These are phyloP conservation scores for Erebia aethiops DNA, from an alignment of 2,888 invertebrate genomes.

Conservation along the genomic window DNA sequence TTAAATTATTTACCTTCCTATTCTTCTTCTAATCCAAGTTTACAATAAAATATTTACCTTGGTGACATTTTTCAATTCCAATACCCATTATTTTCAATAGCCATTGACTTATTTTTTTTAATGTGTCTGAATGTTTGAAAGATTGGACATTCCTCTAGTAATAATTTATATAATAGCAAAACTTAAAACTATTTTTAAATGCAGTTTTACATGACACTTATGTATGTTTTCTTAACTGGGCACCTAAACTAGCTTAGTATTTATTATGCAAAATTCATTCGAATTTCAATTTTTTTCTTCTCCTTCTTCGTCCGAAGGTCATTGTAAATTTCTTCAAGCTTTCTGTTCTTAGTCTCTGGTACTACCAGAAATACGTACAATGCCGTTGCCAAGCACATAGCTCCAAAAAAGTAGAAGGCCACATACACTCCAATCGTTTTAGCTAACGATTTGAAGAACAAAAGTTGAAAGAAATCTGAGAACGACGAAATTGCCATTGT, in stretches of 20 bases:
- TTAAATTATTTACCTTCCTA: no score
- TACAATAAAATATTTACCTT: no score
- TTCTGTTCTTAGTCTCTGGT: constrained; percentile 48
- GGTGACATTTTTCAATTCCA: no score
- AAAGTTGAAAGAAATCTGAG: constrained; percentile 46
- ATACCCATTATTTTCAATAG: no score
- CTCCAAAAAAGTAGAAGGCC: constrained; percentile 47
- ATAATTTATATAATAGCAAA: neutral
- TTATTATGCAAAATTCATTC: neutral
- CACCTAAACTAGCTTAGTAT: no score
- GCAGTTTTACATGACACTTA: neutral
- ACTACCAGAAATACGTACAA: constrained; percentile 42
- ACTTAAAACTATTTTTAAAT: neutral
- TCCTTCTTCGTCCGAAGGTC: constrained; percentile 43
- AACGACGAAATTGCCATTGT: constrained; percentile 46
- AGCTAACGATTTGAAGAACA: constrained; percentile 46
- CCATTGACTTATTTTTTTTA: no score
- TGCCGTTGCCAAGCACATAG: constrained; percentile 44
- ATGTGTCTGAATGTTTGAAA: no score
- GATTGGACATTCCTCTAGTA: no score
- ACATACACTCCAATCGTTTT: constrained; percentile 44
- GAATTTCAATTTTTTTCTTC: constrained; percentile 33
- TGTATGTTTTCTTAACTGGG: neutral
- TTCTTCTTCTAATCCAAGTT: no score
- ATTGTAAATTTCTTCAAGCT: constrained; percentile 46